A percentile compares a stretch with the other conserved stretches of the same genome.
These are phyloP conservation scores for Xylota segnis DNA, from an alignment of 2,888 invertebrate genomes.

Conservation along the genomic window DNA sequence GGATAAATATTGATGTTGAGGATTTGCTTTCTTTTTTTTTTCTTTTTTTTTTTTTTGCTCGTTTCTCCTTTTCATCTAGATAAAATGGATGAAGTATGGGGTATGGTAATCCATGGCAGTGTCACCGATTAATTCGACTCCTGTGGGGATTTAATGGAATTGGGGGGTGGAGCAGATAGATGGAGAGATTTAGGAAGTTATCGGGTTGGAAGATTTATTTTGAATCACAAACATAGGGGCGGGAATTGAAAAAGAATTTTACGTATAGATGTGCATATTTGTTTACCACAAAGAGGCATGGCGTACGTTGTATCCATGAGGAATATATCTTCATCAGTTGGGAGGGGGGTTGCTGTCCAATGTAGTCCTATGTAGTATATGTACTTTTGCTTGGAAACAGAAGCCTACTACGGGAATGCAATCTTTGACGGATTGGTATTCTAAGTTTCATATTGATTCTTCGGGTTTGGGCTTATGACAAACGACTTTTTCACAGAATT, in stretches of 20 bases:
- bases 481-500: no score
- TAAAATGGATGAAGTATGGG: not conserved
- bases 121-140: constrained; percentile 59
- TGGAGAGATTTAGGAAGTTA: not conserved
- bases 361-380: no score
- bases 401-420: no score
- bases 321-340: no score
- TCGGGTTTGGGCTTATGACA: no score
- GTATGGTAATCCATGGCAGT: constrained; percentile 43
- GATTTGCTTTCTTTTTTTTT: constrained; percentile 5
- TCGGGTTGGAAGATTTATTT: not conserved
- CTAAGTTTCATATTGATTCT: no score
- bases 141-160: constrained; percentile 35
- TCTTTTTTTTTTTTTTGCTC: not conserved
- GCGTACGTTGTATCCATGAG: no score
- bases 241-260: not conserved
- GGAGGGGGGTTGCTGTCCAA: no score
- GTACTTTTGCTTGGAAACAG: no score
- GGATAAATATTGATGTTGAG: constrained; percentile 67
- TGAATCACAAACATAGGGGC: not conserved
- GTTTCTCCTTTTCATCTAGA: not conserved
- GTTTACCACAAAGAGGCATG: no score
- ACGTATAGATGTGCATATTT: not conserved
- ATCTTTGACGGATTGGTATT: no score
- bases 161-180: not conserved